Conservation (phyloP, 2,113 vertebrate genomes). For the Muntiacus muntjak region DNA sequence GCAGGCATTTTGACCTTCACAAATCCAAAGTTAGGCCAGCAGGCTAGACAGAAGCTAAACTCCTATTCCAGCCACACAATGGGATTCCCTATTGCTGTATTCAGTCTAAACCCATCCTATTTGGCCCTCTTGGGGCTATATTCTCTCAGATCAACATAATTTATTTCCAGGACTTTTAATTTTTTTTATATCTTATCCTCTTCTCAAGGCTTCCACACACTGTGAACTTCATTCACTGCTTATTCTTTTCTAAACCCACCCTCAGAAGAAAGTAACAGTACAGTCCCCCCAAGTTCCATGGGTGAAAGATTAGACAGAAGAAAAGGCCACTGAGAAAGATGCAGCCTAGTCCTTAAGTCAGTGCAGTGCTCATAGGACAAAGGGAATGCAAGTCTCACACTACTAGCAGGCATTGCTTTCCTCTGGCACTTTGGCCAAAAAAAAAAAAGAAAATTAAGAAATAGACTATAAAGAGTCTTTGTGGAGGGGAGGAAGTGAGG, state of each 20-base stretch:
- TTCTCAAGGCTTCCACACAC: background rate
- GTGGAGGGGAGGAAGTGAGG: background rate
- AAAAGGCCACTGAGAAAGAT: background rate
- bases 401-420: background rate
- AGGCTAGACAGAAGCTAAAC: background rate
- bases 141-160: background rate
- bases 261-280: background rate
- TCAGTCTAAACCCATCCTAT: background rate
- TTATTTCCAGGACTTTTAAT: background rate
- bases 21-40: background rate
- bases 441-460: background rate
- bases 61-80: background rate
- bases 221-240: background rate
- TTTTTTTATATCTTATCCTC: background rate
- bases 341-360: background rate
- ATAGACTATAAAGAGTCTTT: background rate
- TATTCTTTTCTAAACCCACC: background rate
- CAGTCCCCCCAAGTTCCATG: background rate
- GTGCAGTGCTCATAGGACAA: background rate
- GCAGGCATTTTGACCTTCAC: background rate
- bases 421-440: background rate
- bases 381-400: background rate
- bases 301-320: background rate
- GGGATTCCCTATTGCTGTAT: background rate
- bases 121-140: background rate